These are phyloP conservation scores for Ennomos quercinarius DNA, from an alignment of 2,888 invertebrate species.

Conservation along the genomic window DNA sequence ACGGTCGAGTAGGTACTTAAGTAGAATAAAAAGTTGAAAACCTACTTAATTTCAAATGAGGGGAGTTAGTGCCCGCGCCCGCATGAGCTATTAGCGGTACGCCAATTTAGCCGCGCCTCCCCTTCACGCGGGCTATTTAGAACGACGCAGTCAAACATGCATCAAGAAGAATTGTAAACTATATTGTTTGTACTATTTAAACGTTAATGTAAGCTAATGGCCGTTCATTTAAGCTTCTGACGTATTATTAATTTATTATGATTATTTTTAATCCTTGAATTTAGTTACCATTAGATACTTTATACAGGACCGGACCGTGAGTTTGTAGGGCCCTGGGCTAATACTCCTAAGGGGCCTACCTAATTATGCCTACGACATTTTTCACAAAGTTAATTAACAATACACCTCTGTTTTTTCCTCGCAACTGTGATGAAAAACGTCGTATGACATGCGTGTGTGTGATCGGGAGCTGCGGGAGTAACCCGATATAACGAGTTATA, in stretches of 20 bases:
- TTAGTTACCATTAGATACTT: background rate
- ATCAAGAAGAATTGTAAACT: slow-evolving; percentile 54
- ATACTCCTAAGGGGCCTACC: too few species aligned
- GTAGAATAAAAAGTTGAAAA: slow-evolving; percentile 26
- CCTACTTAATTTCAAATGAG: slow-evolving; percentile 38
- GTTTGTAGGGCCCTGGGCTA: too few species aligned
- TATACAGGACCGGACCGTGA: too few species aligned
- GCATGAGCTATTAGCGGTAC: slow-evolving; percentile 77
- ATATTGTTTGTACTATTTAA: slow-evolving; percentile 36
- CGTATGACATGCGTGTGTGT: too few species aligned
- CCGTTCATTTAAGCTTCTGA: slow-evolving; percentile 9
- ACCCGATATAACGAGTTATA: too few species aligned
- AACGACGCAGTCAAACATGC: slow-evolving; percentile 67
- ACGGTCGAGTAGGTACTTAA: slow-evolving; percentile 60
- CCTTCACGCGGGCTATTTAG: slow-evolving; percentile 67
- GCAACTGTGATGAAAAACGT: too few species aligned
- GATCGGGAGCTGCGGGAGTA: too few species aligned
- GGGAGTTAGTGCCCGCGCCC: slow-evolving; percentile 64
- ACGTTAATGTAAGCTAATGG: slow-evolving; percentile 17
- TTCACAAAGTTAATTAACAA: too few species aligned
- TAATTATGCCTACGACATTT: too few species aligned
- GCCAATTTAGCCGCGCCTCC: slow-evolving; percentile 74
- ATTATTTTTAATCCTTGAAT: background rate
- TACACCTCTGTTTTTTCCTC: too few species aligned
- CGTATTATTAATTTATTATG: background rate